Evolutionary conservation across 2,888 invertebrate genomes (phyloP).

Genomic region (Eupeodes luniger): DNA sequence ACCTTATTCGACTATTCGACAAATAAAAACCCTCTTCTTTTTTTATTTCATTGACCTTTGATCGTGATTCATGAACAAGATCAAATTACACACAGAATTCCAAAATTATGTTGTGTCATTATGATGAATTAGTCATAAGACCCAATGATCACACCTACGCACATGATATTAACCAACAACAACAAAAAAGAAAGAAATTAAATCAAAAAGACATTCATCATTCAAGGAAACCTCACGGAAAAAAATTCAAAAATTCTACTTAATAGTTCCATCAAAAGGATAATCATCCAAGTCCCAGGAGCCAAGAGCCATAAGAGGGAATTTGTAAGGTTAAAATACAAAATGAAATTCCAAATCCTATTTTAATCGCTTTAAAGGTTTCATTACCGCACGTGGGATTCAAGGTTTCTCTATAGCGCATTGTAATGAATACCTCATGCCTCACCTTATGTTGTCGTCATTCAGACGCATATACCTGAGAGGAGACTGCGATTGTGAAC

Average conservation of each 20-base stretch:
- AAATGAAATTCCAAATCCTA: slow-evolving; percentile 55
- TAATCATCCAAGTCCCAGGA: slow-evolving; percentile 64
- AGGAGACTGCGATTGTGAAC: slow-evolving; percentile 38
- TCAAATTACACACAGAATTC: slow-evolving; percentile 64
- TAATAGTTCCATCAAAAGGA: slow-evolving; percentile 70
- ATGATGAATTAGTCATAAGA: slow-evolving; percentile 70
- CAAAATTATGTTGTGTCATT: slow-evolving; percentile 49
- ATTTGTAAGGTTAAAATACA: slow-evolving; percentile 33
- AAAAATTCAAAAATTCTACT: slow-evolving; percentile 52
- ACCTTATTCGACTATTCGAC: not conserved
- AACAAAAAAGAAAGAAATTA: slow-evolving; percentile 36
- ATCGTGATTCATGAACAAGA: slow-evolving; percentile 71
- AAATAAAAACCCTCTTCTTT: slow-evolving; percentile 49
- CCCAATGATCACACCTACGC: slow-evolving; percentile 56
- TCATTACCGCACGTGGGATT: slow-evolving; percentile 62
- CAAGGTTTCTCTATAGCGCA: slow-evolving; percentile 63
- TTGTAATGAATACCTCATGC: slow-evolving; percentile 33
- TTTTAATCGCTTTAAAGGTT: slow-evolving; percentile 43
- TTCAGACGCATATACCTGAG: slow-evolving; percentile 66
- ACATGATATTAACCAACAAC: slow-evolving; percentile 14
- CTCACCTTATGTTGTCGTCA: slow-evolving; percentile 49
- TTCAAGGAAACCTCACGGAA: slow-evolving; percentile 24
- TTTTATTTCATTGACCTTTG: slow-evolving; percentile 67
- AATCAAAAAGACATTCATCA: slow-evolving; percentile 73
- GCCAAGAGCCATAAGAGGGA: slow-evolving; percentile 29